These are phyloP conservation scores for Akabosia matsudoensis DNA, from an alignment of 1,140 invertebrate species.

Conservation along the genomic window DNA sequence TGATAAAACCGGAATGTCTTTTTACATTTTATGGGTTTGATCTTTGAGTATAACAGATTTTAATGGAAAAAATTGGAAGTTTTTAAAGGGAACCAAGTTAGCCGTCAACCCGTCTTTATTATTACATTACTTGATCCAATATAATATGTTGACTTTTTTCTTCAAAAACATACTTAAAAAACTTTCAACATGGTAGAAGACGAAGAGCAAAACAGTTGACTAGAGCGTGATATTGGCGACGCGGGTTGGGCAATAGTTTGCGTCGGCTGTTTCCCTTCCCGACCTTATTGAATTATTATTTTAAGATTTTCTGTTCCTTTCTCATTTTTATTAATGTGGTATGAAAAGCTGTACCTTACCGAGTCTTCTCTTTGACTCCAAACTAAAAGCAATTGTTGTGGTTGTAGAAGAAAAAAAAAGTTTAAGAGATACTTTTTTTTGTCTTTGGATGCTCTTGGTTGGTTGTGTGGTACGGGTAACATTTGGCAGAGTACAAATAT, in stretches of 20 bases:
- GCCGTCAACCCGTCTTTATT: neutral
- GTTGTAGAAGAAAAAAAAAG: neutral
- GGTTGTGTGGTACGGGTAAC: slow-evolving; percentile 8
- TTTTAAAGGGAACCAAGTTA: neutral
- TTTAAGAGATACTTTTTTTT: too few species aligned
- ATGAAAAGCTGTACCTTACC: neutral
- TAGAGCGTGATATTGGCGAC: neutral
- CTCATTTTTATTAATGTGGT: slow-evolving; percentile 22
- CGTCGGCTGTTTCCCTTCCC: neutral
- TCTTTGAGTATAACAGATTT: neutral
- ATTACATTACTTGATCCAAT: neutral
- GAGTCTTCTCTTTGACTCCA: neutral
- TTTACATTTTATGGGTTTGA: slow-evolving; percentile 22
- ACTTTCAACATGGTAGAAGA: slow-evolving; percentile 6
- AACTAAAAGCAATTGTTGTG: slow-evolving; percentile 21
- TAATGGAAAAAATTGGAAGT: neutral
- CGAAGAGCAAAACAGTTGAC: neutral
- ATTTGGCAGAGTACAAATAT: slow-evolving; percentile 17
- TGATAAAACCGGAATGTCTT: slow-evolving; percentile 21
- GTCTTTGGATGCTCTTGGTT: neutral
- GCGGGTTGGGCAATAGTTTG: neutral
- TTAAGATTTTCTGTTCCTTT: slow-evolving; percentile 10
- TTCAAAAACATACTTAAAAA: neutral
- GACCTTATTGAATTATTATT: slow-evolving; percentile 24
- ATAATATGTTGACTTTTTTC: neutral